phyloP scores from a whole-genome alignment of 2,888 invertebrate genomes.

The Rhagium mordax region DNA sequence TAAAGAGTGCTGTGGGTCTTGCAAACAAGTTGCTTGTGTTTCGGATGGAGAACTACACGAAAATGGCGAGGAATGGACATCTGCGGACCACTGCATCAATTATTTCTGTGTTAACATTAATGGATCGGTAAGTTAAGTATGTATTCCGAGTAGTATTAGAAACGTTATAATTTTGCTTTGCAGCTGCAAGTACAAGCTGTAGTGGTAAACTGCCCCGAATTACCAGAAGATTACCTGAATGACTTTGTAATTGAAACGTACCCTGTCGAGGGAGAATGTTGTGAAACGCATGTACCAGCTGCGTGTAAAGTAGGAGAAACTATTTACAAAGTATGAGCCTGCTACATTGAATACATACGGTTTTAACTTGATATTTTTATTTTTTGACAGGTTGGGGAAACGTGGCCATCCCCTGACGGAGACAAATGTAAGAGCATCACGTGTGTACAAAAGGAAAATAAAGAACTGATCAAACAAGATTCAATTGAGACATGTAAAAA shows the following conservation, averaged over 20 bases:
- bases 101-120: constrained; percentile 74
- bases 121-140: constrained; percentile 65
- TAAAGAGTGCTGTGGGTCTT: constrained; percentile 77
- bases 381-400: constrained; percentile 62
- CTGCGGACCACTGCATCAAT: constrained; percentile 76
- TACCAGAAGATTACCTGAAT: constrained; percentile 66
- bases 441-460: constrained; percentile 70
- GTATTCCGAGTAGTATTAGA: neutral
- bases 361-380: neutral
- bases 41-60: constrained; percentile 70
- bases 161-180: constrained; percentile 42
- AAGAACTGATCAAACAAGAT: constrained; percentile 72
- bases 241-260: constrained; percentile 73
- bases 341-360: neutral
- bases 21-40: constrained; percentile 74
- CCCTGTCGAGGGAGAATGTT: constrained; percentile 73
- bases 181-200: constrained; percentile 75
- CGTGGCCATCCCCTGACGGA: constrained; percentile 65
- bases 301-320: constrained; percentile 73
- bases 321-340: constrained; percentile 67
- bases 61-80: constrained; percentile 75
- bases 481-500: constrained; percentile 73
- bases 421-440: constrained; percentile 74
- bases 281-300: constrained; percentile 71
- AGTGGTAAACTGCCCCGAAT: constrained; percentile 72